These are phyloP conservation scores for Samia ricini DNA, from an alignment of 1,140 invertebrate genomes.

Conservation along the genomic window DNA sequence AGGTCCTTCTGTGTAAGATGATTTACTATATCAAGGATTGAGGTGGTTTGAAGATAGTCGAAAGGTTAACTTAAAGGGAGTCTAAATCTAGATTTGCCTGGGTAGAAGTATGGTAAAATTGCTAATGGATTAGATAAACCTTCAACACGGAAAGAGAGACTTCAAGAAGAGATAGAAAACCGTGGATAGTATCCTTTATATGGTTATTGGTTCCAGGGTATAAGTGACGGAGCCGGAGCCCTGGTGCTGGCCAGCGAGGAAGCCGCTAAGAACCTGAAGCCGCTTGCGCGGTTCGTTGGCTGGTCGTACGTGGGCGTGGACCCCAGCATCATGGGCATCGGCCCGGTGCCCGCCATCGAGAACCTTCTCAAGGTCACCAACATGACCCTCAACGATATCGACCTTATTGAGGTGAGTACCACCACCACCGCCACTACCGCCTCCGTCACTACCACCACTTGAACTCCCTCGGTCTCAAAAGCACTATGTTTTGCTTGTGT, in stretches of 20 bases:
- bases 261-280: conserved; percentile 91
- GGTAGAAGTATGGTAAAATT: too few relatives aligned
- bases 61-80: too few relatives aligned
- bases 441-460: too few relatives aligned
- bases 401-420: conserved; percentile 89
- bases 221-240: conserved; percentile 97
- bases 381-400: conserved; percentile 91
- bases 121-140: too few relatives aligned
- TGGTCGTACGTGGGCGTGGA: conserved; percentile 90
- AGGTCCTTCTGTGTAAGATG: too few relatives aligned
- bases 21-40: too few relatives aligned
- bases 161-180: too few relatives aligned
- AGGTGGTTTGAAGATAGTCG: too few relatives aligned
- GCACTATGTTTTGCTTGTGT: too few relatives aligned
- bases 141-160: too few relatives aligned
- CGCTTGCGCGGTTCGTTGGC: conserved; percentile 87
- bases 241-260: conserved; percentile 94
- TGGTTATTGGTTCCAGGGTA: conserved; percentile 77
- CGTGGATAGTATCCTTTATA: not conserved
- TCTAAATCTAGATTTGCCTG: too few relatives aligned
- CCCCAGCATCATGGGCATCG: conserved; percentile 94
- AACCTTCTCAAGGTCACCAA: conserved; percentile 87
- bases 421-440: not conserved
- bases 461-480: too few relatives aligned
- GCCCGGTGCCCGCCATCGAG: conserved; percentile 94